Evolutionary conservation across 2,797 vertebrate genomes (phyloP).

Genomic region (Crypturellus tataupa): DNA sequence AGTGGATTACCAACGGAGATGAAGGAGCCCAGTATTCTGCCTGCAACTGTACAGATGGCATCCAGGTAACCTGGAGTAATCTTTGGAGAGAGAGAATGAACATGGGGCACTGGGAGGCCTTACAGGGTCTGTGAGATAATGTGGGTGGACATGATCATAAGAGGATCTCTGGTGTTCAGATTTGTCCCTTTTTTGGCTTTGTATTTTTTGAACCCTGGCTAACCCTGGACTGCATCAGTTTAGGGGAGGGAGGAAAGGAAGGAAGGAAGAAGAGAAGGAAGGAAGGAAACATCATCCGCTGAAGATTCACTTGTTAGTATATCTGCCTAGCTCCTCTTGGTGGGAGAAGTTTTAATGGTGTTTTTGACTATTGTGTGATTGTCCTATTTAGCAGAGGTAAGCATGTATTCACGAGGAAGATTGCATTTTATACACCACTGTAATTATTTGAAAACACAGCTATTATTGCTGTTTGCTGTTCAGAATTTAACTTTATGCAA

Average conservation of each 20-base stretch:
- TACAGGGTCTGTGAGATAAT: background rate
- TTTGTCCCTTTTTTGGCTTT: background rate
- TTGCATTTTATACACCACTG: background rate
- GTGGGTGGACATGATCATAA: background rate
- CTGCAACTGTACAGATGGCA: constrained; percentile 83
- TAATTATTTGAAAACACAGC: background rate
- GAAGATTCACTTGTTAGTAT: background rate
- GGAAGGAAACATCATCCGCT: background rate
- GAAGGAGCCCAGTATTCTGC: constrained; percentile 70
- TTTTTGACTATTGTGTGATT: background rate
- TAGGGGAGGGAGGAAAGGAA: background rate
- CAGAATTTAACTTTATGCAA: background rate
- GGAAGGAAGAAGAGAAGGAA: background rate
- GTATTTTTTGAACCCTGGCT: background rate
- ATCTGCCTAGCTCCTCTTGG: background rate
- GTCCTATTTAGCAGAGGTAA: background rate
- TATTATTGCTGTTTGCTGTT: background rate
- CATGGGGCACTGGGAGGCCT: background rate
- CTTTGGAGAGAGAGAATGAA: background rate
- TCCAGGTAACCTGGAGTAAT: constrained; percentile 77
- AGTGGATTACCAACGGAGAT: constrained; percentile 80
- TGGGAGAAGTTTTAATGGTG: background rate
- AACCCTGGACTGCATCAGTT: background rate
- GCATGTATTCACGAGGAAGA: constrained; percentile 22
- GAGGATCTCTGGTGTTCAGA: background rate